phyloP scores from a whole-genome alignment of 2,113 vertebrate genomes.

The Suncus etruscus region DNA sequence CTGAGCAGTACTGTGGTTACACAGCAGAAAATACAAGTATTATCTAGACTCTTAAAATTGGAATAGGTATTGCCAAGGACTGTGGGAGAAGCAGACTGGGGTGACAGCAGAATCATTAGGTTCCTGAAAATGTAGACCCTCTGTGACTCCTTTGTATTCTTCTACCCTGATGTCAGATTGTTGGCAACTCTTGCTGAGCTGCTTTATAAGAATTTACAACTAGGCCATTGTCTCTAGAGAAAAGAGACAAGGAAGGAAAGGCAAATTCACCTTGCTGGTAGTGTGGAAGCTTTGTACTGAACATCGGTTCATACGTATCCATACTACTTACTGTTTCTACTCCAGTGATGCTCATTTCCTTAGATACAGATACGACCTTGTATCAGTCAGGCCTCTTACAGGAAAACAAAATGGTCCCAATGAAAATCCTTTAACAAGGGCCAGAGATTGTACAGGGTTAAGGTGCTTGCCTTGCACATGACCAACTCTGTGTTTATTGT shows the following conservation, averaged over 20 bases:
- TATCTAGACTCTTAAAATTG: constrained; percentile 64
- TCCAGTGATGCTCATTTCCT: neutral
- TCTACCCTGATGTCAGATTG: constrained; percentile 69
- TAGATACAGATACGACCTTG: neutral
- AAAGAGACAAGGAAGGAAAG: neutral
- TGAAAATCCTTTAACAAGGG: neutral
- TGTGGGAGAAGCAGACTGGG: constrained; percentile 59
- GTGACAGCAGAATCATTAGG: constrained; percentile 68
- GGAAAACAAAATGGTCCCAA: constrained; percentile 20
- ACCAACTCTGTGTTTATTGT: too few relatives aligned
- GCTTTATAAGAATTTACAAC: constrained; percentile 43
- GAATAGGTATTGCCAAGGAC: constrained; percentile 55
- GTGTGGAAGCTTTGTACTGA: neutral
- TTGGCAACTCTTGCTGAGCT: constrained; percentile 61
- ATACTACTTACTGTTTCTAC: neutral
- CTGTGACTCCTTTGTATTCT: constrained; percentile 73
- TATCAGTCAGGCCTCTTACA: neutral
- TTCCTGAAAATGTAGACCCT: constrained; percentile 67
- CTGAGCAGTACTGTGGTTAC: constrained; percentile 44
- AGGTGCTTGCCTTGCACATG: neutral
- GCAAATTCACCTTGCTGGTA: neutral
- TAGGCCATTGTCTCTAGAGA: neutral
- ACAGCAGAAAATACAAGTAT: constrained; percentile 71
- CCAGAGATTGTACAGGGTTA: neutral
- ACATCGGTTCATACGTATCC: neutral